Evolutionary conservation across 2,888 invertebrate species (phyloP).

Genomic region (Lottia gigantea): DNA sequence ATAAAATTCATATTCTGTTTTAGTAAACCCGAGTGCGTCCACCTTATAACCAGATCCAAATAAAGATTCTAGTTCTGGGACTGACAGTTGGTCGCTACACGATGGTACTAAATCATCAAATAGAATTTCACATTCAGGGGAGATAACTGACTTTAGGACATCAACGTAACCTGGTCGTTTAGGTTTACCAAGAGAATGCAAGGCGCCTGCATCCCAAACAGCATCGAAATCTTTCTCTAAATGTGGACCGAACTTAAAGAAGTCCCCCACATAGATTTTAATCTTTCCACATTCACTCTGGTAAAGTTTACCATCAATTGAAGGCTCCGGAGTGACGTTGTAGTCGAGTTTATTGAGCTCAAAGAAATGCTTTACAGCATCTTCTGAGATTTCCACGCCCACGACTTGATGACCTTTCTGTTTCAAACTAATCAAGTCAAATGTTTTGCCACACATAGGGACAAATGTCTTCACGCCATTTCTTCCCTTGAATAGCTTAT

Average conservation of each 20-base stretch:
- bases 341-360: neutral
- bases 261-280: neutral
- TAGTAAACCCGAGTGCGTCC: neutral
- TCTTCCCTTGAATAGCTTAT: neutral
- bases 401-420: neutral
- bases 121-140: neutral
- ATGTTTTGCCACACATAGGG: neutral
- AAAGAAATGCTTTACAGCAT: neutral
- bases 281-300: neutral
- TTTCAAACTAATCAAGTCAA: neutral
- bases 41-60: neutral
- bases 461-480: neutral
- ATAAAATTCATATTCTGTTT: neutral
- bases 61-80: neutral
- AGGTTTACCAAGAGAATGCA: neutral
- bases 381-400: neutral
- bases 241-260: neutral
- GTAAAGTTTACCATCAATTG: neutral
- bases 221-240: neutral
- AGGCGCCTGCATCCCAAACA: constrained; percentile 5
- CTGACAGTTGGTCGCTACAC: neutral
- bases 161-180: neutral
- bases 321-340: neutral
- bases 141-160: neutral
- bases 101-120: neutral